phyloP scores from a whole-genome alignment of 2,888 invertebrate genomes.

The Athalia rosae region DNA sequence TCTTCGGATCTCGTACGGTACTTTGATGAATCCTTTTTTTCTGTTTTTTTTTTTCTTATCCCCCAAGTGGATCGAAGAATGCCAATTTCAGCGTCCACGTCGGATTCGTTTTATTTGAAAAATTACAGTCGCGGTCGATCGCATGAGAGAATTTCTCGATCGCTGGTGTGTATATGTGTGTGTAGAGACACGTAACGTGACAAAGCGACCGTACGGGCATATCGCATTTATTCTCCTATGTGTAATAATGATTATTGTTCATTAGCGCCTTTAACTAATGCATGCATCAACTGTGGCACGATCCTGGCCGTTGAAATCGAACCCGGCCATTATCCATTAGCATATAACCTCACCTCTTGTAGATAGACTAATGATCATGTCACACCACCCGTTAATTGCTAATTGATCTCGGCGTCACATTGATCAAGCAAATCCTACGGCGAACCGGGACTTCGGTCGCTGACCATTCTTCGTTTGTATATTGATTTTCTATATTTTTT shows the following conservation, averaged over 20 bases:
- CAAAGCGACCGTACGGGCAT: background rate
- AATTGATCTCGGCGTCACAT: constrained; percentile 58
- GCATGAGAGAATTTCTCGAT: too few species aligned
- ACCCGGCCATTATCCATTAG: constrained; percentile 46
- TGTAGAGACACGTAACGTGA: too few species aligned
- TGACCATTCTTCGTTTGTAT: background rate
- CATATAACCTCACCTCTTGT: constrained; percentile 51
- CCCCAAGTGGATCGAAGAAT: too few species aligned
- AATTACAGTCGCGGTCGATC: too few species aligned
- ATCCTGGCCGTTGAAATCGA: constrained; percentile 47
- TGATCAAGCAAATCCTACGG: constrained; percentile 2
- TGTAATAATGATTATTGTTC: constrained; percentile 57
- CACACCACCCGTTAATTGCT: constrained; percentile 64
- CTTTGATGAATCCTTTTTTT: too few species aligned
- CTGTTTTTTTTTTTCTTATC: too few species aligned
- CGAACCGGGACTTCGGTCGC: constrained; percentile 1
- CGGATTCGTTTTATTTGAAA: too few species aligned
- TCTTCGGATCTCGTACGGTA: too few species aligned
- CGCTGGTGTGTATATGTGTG: too few species aligned
- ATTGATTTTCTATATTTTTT: background rate
- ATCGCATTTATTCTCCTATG: background rate
- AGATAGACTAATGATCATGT: constrained; percentile 63
- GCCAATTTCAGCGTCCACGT: too few species aligned
- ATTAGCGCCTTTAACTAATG: constrained; percentile 54
- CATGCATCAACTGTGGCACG: constrained; percentile 41